A percentile compares a stretch with the other conserved stretches of the same genome.
Conservation (phyloP, 2,113 vertebrate species). For the Rattus rattus region DNA sequence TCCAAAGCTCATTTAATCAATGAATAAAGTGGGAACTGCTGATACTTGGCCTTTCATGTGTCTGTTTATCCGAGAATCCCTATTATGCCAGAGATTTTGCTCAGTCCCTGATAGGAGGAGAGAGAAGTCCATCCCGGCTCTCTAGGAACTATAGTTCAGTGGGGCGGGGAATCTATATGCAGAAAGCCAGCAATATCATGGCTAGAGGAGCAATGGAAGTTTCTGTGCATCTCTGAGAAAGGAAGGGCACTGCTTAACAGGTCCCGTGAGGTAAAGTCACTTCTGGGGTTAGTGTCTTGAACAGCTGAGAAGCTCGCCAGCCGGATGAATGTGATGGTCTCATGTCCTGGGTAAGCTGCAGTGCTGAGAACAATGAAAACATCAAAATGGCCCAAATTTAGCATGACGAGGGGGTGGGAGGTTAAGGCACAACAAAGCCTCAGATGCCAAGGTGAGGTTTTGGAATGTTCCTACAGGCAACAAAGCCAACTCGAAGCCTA, state of each 20-base stretch:
- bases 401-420: not conserved
- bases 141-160: not conserved
- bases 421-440: not conserved
- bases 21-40: not conserved
- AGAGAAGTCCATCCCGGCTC: not conserved
- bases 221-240: not conserved
- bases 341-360: not conserved
- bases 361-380: accelerated
- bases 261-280: not conserved
- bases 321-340: not conserved
- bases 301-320: not conserved
- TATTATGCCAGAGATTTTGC: not conserved
- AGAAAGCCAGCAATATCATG: not conserved
- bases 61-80: not conserved
- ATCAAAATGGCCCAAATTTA: accelerated
- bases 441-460: not conserved
- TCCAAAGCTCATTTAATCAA: not conserved
- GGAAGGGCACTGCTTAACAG: not conserved
- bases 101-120: not conserved
- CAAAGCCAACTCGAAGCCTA: not conserved
- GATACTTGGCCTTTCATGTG: not conserved
- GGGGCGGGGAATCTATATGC: too few species aligned
- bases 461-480: not conserved
- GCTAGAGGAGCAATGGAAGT: not conserved
- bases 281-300: not conserved